Percentiles rank a stretch among this genome's conserved stretches.
These are phyloP conservation scores for Pimephales promelas DNA, from an alignment of 2,113 vertebrate genomes.

Conservation along the genomic window DNA sequence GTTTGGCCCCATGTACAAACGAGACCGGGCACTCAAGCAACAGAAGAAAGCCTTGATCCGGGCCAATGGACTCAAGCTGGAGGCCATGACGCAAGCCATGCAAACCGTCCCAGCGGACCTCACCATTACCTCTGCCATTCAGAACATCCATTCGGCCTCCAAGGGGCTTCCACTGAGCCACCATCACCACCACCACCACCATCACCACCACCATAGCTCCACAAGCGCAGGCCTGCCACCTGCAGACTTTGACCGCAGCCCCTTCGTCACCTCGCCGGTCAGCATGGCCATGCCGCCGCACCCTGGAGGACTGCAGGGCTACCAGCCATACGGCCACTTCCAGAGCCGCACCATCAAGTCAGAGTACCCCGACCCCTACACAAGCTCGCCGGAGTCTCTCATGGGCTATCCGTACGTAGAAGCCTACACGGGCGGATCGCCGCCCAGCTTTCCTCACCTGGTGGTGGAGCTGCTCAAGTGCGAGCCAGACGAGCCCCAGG, in stretches of 20 bases:
- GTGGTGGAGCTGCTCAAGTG: constrained; percentile 97
- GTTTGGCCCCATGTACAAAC: constrained; percentile 99
- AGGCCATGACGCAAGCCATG: constrained; percentile 97
- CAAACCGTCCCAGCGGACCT: constrained; percentile 95
- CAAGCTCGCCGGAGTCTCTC: constrained; percentile 94
- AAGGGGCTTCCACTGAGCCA: constrained; percentile 98
- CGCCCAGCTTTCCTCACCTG: constrained; percentile 92
- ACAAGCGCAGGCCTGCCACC: constrained; percentile 88
- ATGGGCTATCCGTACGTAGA: constrained; percentile 97
- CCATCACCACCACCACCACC: constrained; percentile 71
- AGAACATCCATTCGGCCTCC: constrained; percentile 96
- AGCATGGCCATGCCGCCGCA: constrained; percentile 99
- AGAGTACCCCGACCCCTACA: constrained; percentile 97
- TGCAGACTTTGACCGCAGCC: constrained; percentile 95
- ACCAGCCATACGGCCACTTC: constrained; percentile 94
- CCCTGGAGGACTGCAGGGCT: constrained; percentile 89
- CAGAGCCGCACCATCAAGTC: constrained; percentile 97
- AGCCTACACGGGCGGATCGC: constrained; percentile 88
- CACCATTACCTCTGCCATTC: constrained; percentile 94
- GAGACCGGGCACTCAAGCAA: constrained; percentile 95
- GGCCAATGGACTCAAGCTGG: constrained; percentile 96
- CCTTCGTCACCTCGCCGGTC: constrained; percentile 95
- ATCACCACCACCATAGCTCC: constrained; percentile 71
- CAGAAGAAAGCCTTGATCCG: constrained; percentile 98
- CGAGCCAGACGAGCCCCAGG: constrained; percentile 94